Evolutionary conservation across 2,888 invertebrate species (phyloP).

Genomic region (Agrotis exclamationis): DNA sequence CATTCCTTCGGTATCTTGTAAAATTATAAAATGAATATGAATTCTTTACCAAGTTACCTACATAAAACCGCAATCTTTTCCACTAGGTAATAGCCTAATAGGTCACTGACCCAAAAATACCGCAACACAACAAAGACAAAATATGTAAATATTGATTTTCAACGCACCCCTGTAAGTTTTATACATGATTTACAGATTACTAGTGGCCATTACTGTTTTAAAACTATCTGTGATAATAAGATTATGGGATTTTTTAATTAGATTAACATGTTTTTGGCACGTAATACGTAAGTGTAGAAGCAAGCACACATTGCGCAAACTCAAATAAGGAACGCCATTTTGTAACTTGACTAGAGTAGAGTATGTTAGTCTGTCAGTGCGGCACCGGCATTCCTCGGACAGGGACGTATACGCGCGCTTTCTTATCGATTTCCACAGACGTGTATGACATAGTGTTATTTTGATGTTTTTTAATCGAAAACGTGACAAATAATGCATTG

Average conservation of each 20-base stretch:
- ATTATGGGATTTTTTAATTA: slow-evolving; percentile 34
- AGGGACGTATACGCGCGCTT: slow-evolving; percentile 72
- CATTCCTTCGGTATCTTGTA: too few relatives aligned
- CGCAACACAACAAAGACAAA: slow-evolving; percentile 61
- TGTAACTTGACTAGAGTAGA: slow-evolving; percentile 67
- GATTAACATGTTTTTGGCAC: slow-evolving; percentile 35
- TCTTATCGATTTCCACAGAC: slow-evolving; percentile 77
- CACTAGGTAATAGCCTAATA: slow-evolving; percentile 28
- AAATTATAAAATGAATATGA: slow-evolving; percentile 5
- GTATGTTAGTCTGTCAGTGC: slow-evolving; percentile 79
- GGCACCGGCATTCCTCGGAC: slow-evolving; percentile 69
- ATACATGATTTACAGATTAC: not conserved
- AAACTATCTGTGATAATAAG: slow-evolving; percentile 2
- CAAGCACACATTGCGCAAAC: slow-evolving; percentile 79
- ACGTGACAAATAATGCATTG: slow-evolving; percentile 78
- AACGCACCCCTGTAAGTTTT: slow-evolving; percentile 21
- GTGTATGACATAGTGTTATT: slow-evolving; percentile 76
- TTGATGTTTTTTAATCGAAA: slow-evolving; percentile 80
- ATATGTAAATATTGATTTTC: slow-evolving; percentile 65
- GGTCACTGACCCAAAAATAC: slow-evolving; percentile 61
- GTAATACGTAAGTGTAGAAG: slow-evolving; percentile 34
- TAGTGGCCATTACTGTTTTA: not conserved
- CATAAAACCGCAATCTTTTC: slow-evolving; percentile 37
- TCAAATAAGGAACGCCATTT: slow-evolving; percentile 77
- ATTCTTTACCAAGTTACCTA: not conserved